Percentiles rank a stretch among this genome's conserved stretches.
phyloP scores from a whole-genome alignment of 2,888 invertebrate genomes.

The Elegia similella region DNA sequence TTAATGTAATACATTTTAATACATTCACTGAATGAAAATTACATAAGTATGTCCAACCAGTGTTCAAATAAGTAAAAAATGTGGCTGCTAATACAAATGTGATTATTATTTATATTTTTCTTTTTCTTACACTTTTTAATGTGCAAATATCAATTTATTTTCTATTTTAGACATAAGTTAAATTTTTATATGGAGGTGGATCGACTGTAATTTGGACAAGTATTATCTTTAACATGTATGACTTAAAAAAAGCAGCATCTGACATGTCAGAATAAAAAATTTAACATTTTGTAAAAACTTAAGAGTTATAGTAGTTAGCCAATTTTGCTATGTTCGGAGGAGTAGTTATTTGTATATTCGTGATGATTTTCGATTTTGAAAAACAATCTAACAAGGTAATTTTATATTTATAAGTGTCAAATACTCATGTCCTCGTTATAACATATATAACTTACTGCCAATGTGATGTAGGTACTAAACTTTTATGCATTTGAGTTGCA shows the following conservation, averaged over 20 bases:
- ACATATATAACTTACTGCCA: constrained; percentile 29
- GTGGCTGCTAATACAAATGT: constrained; percentile 11
- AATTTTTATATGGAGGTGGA: constrained; percentile 5
- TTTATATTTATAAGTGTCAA: constrained; percentile 34
- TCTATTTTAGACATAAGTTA: constrained; percentile 8
- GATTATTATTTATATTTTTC: constrained; percentile 14
- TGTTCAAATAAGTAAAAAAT: not conserved
- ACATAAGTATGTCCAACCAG: not conserved
- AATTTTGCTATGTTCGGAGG: constrained; percentile 60
- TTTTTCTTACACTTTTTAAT: constrained; percentile 14
- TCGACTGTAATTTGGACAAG: constrained; percentile 10
- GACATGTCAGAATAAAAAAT: not conserved
- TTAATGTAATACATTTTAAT: constrained; percentile 22
- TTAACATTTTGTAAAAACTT: constrained; percentile 29
- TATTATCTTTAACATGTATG: constrained; percentile 1
- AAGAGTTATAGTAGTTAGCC: constrained; percentile 60
- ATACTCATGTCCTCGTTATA: constrained; percentile 37
- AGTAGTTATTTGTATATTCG: constrained; percentile 51
- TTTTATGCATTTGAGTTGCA: constrained; percentile 35
- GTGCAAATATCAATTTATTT: constrained; percentile 11
- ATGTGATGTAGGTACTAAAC: constrained; percentile 67
- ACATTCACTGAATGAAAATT: no score
- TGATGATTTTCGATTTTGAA: constrained; percentile 27
- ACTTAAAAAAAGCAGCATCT: not conserved
- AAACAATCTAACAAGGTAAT: constrained; percentile 27